phyloP scores from a whole-genome alignment of 2,888 invertebrate species.

The Eupithecia subfuscata region DNA sequence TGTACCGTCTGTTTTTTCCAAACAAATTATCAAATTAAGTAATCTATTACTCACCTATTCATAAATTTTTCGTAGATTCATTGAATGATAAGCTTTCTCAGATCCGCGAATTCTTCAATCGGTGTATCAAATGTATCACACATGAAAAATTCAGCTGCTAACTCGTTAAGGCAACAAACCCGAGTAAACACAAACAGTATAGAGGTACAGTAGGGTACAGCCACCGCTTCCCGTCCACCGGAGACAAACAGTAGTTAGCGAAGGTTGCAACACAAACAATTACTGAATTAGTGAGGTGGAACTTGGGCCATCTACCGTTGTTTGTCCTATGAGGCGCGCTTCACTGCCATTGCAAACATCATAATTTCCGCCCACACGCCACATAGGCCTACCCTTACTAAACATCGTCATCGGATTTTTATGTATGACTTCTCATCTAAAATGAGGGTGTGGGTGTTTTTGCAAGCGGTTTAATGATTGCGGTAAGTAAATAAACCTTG shows the following conservation, averaged over 20 bases:
- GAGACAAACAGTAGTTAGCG: constrained; percentile 12
- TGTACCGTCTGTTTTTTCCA: no score
- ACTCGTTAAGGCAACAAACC: neutral
- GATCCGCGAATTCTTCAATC: neutral
- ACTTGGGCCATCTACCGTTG: neutral
- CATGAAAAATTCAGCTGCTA: neutral
- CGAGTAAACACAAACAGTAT: neutral
- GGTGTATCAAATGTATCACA: neutral
- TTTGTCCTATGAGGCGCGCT: neutral
- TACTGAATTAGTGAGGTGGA: neutral
- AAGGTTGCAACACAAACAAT: constrained; percentile 10
- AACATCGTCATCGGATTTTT: neutral
- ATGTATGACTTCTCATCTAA: neutral
- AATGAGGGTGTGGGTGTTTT: no score
- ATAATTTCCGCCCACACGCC: neutral
- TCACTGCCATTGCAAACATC: neutral
- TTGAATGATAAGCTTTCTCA: neutral
- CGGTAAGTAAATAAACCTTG: no score
- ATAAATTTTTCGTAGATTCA: no score
- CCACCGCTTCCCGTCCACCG: neutral
- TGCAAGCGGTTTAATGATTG: no score
- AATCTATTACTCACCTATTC: no score
- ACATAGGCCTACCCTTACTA: neutral
- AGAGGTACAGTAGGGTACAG: neutral
- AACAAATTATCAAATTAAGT: no score